Percentiles rank a stretch among this genome's conserved stretches.
These are phyloP conservation scores for Phasia obesa DNA, from an alignment of 2,888 invertebrate species.

Conservation along the genomic window DNA sequence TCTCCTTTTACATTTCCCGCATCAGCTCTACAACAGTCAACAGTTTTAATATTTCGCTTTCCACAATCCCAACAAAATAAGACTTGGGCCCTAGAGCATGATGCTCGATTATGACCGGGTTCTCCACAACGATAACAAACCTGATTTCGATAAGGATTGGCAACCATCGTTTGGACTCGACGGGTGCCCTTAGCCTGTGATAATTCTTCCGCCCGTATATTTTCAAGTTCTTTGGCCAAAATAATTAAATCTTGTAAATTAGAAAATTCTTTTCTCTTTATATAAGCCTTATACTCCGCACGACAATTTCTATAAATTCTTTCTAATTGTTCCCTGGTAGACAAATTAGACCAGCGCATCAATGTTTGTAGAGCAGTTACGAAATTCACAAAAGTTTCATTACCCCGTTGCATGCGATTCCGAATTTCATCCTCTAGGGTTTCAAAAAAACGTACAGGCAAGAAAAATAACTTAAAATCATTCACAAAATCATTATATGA, in stretches of 20 bases:
- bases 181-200: not conserved
- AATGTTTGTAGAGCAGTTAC: not conserved
- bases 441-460: no score
- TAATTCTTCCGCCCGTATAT: not conserved
- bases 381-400: not conserved
- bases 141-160: not conserved
- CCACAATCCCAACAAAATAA: constrained; percentile 33
- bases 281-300: constrained; percentile 18
- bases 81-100: constrained; percentile 7
- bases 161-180: no score
- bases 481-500: no score
- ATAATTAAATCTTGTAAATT: not conserved
- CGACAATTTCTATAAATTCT: constrained; percentile 10
- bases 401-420: no score
- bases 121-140: constrained; percentile 23
- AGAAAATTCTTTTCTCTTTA: not conserved
- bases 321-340: constrained; percentile 1
- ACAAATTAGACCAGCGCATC: not conserved
- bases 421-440: no score
- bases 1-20: constrained; percentile 6
- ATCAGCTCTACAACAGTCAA: constrained; percentile 1
- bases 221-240: constrained; percentile 28
- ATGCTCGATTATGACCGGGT: not conserved
- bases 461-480: no score
- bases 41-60: constrained; percentile 4